Evolutionary conservation across 2,113 vertebrate species (phyloP), one percentile per base, ranked within the genome.

Genomic region (Burhinus bistriatus): DNA sequence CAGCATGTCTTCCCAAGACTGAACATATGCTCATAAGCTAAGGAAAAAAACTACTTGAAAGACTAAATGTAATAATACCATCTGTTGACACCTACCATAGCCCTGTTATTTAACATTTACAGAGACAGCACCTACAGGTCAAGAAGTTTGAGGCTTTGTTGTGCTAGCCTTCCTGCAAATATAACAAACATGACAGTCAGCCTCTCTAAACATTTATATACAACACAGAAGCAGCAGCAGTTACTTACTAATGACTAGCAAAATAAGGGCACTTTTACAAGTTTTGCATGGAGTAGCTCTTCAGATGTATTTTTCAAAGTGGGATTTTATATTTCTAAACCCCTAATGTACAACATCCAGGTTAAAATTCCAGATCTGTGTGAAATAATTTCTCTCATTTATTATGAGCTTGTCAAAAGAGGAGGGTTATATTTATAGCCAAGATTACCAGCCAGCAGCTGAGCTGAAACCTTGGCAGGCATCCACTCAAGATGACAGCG

Each of bases 391-490:
- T 88, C 12, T 55, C 21, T 61, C 38, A 52, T 76, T 90, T 59
- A 45, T 71, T 72, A 42, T 5, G 2, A 76, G 26, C 21, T 83
- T 69, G 15, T 65, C 54, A 72, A 58, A 86, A 69, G 17, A 36
- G 18, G 2, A 2, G 3, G 5, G 11, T 9, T 55, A 8, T 73
- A 87, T 64, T 93, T 93, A 66, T 30, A 87, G 30, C 25, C 29
- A 87, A 78, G 65, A 92, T 70, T 57, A 86, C 36, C 64, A 87
- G 89, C 5, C 80, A 66, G 62, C 9, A 82, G 59, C 42, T 81
- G 93, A 96, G 73, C 69, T 81, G n/a, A 55, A 87, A 45, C 15
- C 51, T 87, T 94, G 87, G 89, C 89, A 95, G 61, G 21, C 65
- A 79, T 79, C 59, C 83, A 64, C 0, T 51, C 55, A 54, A 73